A percentile compares a stretch with the other conserved stretches of the same genome.
Conservation (phyloP, 2,113 vertebrate species). For the Camelus dromedarius region DNA sequence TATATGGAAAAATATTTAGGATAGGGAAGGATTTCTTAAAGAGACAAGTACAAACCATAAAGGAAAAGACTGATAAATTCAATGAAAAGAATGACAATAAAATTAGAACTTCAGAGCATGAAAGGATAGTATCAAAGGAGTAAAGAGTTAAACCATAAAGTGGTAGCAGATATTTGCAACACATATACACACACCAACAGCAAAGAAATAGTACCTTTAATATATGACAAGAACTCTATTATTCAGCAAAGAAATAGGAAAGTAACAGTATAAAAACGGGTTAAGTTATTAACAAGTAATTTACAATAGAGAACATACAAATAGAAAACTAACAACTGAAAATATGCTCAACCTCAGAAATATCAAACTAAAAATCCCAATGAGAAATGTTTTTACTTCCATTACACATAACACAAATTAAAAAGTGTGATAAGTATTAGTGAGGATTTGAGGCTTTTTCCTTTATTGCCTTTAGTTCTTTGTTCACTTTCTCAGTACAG, state of each 20-base stretch:
- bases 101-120: background rate
- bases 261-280: conserved; percentile 7
- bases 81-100: conserved; percentile 17
- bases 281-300: background rate
- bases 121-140: background rate
- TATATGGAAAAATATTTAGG: background rate
- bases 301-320: background rate
- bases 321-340: conserved; percentile 9
- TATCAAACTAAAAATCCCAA: background rate
- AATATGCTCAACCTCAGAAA: background rate
- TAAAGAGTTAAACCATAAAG: background rate
- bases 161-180: background rate
- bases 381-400: background rate
- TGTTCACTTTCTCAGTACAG: background rate
- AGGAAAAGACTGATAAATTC: background rate
- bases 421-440: background rate
- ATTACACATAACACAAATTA: background rate
- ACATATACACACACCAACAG: background rate
- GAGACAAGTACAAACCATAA: background rate
- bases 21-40: background rate
- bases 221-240: background rate
- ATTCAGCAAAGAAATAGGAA: background rate
- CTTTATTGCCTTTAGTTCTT: background rate
- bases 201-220: background rate
- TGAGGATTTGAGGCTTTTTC: background rate